Evolutionary conservation across 2,113 vertebrate species (phyloP), one percentile per base, ranked within the genome.

Genomic region (Colaptes auratus): DNA sequence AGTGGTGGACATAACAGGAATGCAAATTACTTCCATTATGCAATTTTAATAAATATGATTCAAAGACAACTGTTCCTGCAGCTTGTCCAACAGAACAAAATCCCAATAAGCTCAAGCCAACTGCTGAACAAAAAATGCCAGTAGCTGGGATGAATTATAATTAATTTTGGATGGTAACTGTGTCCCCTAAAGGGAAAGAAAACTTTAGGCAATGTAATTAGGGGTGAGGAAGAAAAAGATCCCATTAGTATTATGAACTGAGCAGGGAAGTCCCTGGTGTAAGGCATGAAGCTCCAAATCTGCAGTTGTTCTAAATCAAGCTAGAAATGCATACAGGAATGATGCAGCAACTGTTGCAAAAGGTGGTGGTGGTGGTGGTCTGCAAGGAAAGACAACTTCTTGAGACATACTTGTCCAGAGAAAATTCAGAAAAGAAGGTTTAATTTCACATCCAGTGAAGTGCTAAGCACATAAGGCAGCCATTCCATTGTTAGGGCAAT

Each of bases 31-130:
- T 90, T 73, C 46, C n/a, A 86, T 89, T 70, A 82, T 88, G 83
- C 72, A 90, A 83, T 86, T 94, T 94, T 96, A 96, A 94, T 94
- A 79, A 95, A 76, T 80, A 33, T 12, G 36, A 50, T 66, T 90
- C 67, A 55, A 76, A 95, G 69, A 69, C 71, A 85, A 82, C 55
- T 70, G 44, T 86, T 95, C 28, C 75, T 88, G 71, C 3, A 5
- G 60, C 75, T 82, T 85, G 75, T 83, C 75, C 90, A 92, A 75
- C 11, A 65, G 25, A 5, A 27, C 17, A n/a, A 28, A 28, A 44
- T 53, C 69, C 42, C 28, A 88, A 48, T 19, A 60, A 56, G 2
- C 11, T 21, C 63, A 82, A 73, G 36, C 39, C 67, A 83, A 63
- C 33, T 77, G 64, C 67, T 92, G 76, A 82, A 77, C 20, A 85